Evolutionary conservation across 2,113 vertebrate species (phyloP).

Genomic region (Stegostoma tigrinum): DNA sequence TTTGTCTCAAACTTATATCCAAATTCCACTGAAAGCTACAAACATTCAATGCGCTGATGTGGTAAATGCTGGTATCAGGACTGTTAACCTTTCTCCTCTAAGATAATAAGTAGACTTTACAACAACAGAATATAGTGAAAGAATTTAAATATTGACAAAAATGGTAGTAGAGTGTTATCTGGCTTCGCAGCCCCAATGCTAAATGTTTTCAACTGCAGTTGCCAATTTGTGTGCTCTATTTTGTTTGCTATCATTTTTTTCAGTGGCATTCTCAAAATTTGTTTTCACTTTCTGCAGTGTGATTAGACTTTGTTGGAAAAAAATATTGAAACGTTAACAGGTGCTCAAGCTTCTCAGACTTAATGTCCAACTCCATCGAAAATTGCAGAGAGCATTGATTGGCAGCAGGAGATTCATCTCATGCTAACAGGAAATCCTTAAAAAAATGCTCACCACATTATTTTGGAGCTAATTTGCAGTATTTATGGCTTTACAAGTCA

Average conservation of each 20-base stretch:
- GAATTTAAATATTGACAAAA: background rate
- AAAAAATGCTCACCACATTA: no score
- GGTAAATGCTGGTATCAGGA: background rate
- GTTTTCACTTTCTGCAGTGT: no score
- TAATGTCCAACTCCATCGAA: no score
- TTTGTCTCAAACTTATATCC: background rate
- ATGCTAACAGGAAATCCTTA: no score
- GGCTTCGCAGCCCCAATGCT: background rate
- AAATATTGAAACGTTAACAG: background rate
- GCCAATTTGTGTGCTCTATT: background rate
- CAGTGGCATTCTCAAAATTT: background rate
- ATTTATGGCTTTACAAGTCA: no score
- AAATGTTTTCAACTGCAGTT: background rate
- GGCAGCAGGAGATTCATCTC: no score
- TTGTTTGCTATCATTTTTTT: background rate
- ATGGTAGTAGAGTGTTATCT: background rate
- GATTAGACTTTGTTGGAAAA: no score
- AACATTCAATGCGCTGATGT: background rate
- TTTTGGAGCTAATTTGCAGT: no score
- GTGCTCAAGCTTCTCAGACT: no score
- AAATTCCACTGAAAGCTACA: background rate
- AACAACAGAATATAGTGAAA: background rate
- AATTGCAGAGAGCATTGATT: no score
- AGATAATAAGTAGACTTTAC: background rate
- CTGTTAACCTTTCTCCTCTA: background rate